Evolutionary conservation across 2,113 vertebrate genomes (phyloP).

Genomic region (Takifugu bimaculatus): DNA sequence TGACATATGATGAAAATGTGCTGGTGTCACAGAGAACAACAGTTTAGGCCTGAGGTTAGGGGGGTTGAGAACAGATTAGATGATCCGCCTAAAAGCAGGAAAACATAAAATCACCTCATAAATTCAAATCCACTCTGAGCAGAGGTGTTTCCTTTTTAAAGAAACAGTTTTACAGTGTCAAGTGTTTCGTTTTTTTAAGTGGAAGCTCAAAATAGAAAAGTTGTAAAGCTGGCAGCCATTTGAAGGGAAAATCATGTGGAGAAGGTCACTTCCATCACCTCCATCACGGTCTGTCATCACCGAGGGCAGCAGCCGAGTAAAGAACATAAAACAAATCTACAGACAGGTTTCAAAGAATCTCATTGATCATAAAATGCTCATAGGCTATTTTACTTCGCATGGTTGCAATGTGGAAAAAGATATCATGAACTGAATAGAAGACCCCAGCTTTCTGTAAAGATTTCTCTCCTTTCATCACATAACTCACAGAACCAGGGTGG

Average conservation of each 20-base stretch:
- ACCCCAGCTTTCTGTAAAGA: not conserved
- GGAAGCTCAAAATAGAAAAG: too few species aligned
- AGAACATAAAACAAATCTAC: slow-evolving; percentile 49
- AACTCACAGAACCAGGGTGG: slow-evolving; percentile 1
- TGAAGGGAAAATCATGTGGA: slow-evolving; percentile 8
- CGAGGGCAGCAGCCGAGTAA: slow-evolving; percentile 23
- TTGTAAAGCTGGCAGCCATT: slow-evolving; percentile 11
- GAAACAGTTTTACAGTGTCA: too few species aligned
- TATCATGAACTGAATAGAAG: slow-evolving; percentile 7
- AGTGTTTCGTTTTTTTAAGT: slow-evolving; percentile 24
- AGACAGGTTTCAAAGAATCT: slow-evolving; percentile 26
- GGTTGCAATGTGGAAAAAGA: slow-evolving; percentile 3
- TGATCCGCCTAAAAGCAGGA: too few species aligned
- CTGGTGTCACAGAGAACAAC: too few species aligned
- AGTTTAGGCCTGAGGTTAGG: too few species aligned
- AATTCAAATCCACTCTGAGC: too few species aligned
- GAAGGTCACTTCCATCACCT: slow-evolving; percentile 48
- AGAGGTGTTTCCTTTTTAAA: too few species aligned
- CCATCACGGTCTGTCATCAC: slow-evolving; percentile 32
- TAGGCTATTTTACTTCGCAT: slow-evolving; percentile 3
- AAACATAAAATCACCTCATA: too few species aligned
- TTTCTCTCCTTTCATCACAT: not conserved
- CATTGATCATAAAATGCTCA: slow-evolving; percentile 27
- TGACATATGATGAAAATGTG: too few species aligned
- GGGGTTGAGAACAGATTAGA: too few species aligned